Conservation (phyloP, 1,140 invertebrate genomes). For the Apis cerana region DNA sequence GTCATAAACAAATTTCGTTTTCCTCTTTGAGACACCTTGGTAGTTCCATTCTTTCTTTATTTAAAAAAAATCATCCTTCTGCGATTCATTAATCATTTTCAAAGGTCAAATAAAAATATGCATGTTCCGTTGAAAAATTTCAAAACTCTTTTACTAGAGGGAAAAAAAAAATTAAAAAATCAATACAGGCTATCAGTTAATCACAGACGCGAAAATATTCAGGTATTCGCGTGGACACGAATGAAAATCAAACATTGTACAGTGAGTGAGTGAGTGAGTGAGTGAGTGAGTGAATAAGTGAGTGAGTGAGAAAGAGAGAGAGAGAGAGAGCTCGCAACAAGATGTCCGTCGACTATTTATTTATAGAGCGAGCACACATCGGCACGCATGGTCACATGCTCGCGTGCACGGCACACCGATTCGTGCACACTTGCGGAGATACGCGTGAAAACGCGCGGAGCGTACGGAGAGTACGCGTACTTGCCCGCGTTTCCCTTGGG, state of each 20-base stretch:
- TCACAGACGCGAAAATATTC: constrained; percentile 54
- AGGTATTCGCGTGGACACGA: constrained; percentile 52
- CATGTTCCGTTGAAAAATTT: too few species aligned
- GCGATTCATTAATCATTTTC: neutral
- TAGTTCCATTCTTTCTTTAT: neutral
- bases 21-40: neutral
- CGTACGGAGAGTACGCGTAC: constrained; percentile 3
- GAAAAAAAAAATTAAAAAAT: neutral
- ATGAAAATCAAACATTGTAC: constrained; percentile 69
- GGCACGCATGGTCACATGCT: constrained; percentile 63
- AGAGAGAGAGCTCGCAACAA: constrained; percentile 62
- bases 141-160: too few species aligned
- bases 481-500: constrained; percentile 15
- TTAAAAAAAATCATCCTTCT: neutral
- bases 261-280: constrained; percentile 26
- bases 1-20: neutral
- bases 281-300: constrained; percentile 39
- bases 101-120: too few species aligned
- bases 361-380: constrained; percentile 73
- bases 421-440: neutral
- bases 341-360: constrained; percentile 74
- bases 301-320: neutral
- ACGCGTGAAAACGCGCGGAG: neutral
- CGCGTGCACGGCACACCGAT: constrained; percentile 47
- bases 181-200: neutral